Base-by-base conservation (phyloP, 2,113 vertebrate species). In the Petrocephalus microphthalmus region DNA sequence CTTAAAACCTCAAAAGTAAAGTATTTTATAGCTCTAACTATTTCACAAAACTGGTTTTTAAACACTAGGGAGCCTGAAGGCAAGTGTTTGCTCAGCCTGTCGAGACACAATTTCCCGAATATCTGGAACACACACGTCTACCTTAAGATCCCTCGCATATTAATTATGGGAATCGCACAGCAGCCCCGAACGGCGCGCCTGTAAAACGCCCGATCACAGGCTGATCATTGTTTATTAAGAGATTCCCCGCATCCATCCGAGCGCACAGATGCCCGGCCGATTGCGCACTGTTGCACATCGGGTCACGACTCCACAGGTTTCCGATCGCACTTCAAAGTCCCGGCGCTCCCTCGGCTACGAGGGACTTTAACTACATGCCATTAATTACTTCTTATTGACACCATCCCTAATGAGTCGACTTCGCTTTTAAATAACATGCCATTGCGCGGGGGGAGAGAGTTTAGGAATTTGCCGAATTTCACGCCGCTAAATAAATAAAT, bases 11-110 rank as follows among this genome's bases (percentile, higher is more conserved):
- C 2, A 83, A 83, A 67, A 67, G 60, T 87, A 25, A 52, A 71
- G 64, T 64, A 51, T 47, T 29, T 51, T 37, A 71, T 52, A 47
- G 25, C 22, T 47, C 33, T 19, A 87, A 33, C 45, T 5, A 52
- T 33, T 87, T 71, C 45, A 45, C 42, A 51, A 60, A 87, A 87
- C 86, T 87, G n/a, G 86, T 87, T 87, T 87, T 33, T 33, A 74
- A 74, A 74, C 22, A 49, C 22, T 52, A 1, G 86, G 47, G 51
- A 88, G 51, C 51, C 87, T 37, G 47, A 53, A 42, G 87, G 87
- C 71, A 71, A 33, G 49, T 82, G 45, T 78, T 42, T 78, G 60
- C 60, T 2, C 29, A 19, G 45, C 49, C 25, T 87, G 87, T 87
- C 47, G 87, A 45, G 52, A 81, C 20, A 74, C 52, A 13, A 33